These are phyloP conservation scores for Xiphias gladius DNA, from an alignment of 2,113 vertebrate genomes.

Conservation along the genomic window DNA sequence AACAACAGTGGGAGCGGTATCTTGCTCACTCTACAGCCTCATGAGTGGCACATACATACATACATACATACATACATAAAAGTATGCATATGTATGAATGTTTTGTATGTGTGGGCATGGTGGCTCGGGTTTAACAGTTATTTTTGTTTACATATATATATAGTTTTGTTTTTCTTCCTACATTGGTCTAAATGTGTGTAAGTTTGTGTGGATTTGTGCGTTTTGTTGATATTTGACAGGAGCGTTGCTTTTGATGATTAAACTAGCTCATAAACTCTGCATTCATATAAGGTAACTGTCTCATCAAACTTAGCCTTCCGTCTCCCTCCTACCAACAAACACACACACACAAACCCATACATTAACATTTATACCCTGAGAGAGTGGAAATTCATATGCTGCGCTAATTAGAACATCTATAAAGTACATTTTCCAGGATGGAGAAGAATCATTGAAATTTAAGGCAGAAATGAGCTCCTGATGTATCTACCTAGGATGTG, in stretches of 20 bases:
- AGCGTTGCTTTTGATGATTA: conserved; percentile 43
- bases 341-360: conserved; percentile 6
- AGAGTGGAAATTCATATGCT: conserved; percentile 53
- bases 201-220: conserved; percentile 32
- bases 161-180: background rate
- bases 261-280: background rate
- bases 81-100: background rate
- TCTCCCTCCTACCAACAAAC: conserved; percentile 3
- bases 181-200: conserved; percentile 8
- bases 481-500: conserved; percentile 68
- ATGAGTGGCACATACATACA: conserved; percentile 44
- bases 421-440: conserved; percentile 56
- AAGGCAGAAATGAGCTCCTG: conserved; percentile 65
- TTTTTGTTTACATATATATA: conserved; percentile 24
- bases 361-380: conserved; percentile 25
- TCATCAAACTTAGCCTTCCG: conserved; percentile 28
- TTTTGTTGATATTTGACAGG: conserved; percentile 35
- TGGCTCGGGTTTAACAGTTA: background rate
- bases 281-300: conserved; percentile 29
- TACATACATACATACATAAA: background rate
- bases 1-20: conserved; percentile 2
- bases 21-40: conserved; percentile 13
- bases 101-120: conserved; percentile 13
- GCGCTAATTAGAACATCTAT: conserved; percentile 49
- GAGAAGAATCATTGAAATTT: conserved; percentile 71